Evolutionary conservation across 2,113 vertebrate genomes (phyloP), one percentile per base, ranked within the genome.

Genomic region (Dicaeum eximium): DNA sequence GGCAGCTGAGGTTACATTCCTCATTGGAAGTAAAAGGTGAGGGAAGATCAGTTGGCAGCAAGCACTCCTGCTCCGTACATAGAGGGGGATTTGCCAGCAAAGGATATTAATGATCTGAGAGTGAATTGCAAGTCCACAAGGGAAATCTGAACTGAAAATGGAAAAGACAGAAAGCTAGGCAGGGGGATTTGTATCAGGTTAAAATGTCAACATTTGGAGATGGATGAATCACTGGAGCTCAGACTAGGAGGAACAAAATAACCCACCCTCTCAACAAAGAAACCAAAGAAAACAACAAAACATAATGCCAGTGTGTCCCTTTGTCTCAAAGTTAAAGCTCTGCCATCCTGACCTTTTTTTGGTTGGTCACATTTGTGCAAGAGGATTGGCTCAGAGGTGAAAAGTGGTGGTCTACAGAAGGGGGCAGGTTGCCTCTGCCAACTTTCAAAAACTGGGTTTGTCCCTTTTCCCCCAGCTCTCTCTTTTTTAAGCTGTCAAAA

Each of bases 51-150:
- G 94, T 73, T 33, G 25, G 80, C 22, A 18, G 85, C 91, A 79
- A 90, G 48, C 0, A 0, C 40, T 94, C 64, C 61, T 80, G 82
- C 71, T 89, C 67, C 5, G 40, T 86, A 61, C 61, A 54, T 51
- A 6, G 73, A 74, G 95, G 95, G 78, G 64, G 85, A 94, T 97
- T 97, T 97, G 96, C 86, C 91, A 94, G 88, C 78, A 93, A 87
- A 93, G 86, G 74, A 86, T 90, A 86, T 94, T 75, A 96, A 95
- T 94, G 97, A 96, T 75, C 96, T 89, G 87, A 92, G 57, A 89
- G 71, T 57, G 74, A 93, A 67, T 84, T 92, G 61, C 80, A 48
- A 73, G 78, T 65, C 92, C 86, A 84, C 84, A 15, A 9, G 69
- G 95, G 95, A 93, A 86, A 72, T 73, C 73, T 88, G 74, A 90